These are phyloP conservation scores for Orthosia gothica DNA, from an alignment of 2,888 invertebrate species.

Conservation along the genomic window DNA sequence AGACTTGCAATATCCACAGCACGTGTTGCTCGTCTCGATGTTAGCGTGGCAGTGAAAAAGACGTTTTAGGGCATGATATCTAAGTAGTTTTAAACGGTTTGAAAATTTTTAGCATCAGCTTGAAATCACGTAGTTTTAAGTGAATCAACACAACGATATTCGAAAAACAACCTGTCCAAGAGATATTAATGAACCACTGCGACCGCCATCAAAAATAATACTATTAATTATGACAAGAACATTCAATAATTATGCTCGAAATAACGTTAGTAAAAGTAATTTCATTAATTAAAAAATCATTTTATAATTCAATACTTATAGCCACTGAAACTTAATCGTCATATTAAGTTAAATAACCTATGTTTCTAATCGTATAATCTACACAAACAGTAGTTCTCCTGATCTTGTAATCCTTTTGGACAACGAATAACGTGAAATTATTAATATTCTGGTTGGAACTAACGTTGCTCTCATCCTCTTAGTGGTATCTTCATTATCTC, in stretches of 20 bases:
- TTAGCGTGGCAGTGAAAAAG: neutral
- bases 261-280: neutral
- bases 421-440: slow-evolving; percentile 3
- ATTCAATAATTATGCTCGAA: neutral
- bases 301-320: too few species aligned
- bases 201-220: neutral
- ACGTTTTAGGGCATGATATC: slow-evolving; percentile 12
- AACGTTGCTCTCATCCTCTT: too few species aligned
- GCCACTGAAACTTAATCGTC: too few species aligned
- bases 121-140: neutral
- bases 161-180: neutral
- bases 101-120: neutral
- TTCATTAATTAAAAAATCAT: too few species aligned
- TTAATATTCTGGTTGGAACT: too few species aligned
- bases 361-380: too few species aligned
- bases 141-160: too few species aligned
- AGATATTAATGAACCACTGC: neutral
- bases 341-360: too few species aligned
- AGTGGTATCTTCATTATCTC: too few species aligned
- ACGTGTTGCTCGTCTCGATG: neutral
- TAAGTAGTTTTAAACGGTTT: too few species aligned
- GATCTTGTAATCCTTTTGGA: slow-evolving; percentile 26
- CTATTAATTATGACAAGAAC: neutral
- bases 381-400: slow-evolving; percentile 8
- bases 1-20: slow-evolving; percentile 5